phyloP scores from a whole-genome alignment of 2,113 vertebrate genomes.

The Nerophis lumbriciformis region DNA sequence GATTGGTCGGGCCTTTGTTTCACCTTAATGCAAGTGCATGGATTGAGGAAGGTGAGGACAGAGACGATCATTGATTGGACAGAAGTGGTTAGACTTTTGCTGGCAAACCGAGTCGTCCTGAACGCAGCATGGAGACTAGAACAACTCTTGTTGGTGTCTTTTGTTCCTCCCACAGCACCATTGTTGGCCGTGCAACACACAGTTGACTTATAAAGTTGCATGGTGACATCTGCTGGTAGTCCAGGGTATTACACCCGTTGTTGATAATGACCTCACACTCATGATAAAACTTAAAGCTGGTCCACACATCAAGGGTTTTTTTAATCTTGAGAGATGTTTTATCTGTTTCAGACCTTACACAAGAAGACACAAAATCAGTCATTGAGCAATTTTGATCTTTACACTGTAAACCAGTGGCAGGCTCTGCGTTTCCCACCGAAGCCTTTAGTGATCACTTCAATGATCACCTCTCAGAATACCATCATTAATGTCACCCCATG shows the following conservation, averaged over 20 bases:
- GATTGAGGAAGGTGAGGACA: constrained; percentile 57
- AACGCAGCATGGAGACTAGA: constrained; percentile 13
- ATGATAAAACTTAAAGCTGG: too few species aligned
- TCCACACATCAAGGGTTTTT: too few species aligned
- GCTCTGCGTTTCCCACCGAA: too few species aligned
- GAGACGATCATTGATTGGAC: constrained; percentile 58
- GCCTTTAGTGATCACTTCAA: too few species aligned
- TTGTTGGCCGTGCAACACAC: constrained; percentile 4
- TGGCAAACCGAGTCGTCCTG: constrained; percentile 29
- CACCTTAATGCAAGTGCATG: constrained; percentile 62
- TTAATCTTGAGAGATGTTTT: too few species aligned
- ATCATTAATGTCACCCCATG: too few species aligned
- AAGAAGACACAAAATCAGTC: too few species aligned
- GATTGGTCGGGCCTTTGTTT: constrained; percentile 47
- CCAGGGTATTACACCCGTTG: constrained; percentile 22
- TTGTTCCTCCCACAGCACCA: constrained; percentile 4
- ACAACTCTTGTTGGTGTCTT: constrained; percentile 14
- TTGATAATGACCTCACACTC: too few species aligned
- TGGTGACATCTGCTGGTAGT: constrained; percentile 57
- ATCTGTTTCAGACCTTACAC: too few species aligned
- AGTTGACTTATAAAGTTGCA: constrained; percentile 11
- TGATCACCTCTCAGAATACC: too few species aligned
- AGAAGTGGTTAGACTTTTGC: constrained; percentile 45
- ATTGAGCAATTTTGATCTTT: too few species aligned
- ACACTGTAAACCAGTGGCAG: too few species aligned